Conservation (phyloP, 1,140 invertebrate species). For the Apolygus lucorum region DNA sequence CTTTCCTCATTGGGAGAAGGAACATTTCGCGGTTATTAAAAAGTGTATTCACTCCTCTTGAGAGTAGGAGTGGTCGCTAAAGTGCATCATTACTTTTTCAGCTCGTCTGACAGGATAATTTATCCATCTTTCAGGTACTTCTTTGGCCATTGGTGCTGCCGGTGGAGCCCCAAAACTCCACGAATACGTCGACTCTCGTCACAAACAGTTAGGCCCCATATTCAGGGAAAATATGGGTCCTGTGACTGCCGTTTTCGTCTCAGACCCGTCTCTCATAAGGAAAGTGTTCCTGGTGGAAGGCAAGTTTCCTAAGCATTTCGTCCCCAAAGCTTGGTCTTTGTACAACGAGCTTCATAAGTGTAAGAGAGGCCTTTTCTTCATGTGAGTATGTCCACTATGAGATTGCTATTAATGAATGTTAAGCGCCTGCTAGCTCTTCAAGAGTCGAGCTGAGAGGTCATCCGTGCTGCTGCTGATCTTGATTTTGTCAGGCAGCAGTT, state of each 20-base stretch:
- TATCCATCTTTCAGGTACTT: no score
- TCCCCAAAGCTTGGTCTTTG: slow-evolving; percentile 71
- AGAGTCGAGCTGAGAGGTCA: no score
- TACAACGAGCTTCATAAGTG: slow-evolving; percentile 64
- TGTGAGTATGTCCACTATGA: slow-evolving; percentile 53
- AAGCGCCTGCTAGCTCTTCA: no score
- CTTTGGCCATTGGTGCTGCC: slow-evolving; percentile 43
- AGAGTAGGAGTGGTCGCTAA: no score
- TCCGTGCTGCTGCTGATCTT: no score
- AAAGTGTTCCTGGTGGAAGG: slow-evolving; percentile 66
- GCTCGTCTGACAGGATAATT: no score
- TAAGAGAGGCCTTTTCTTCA: slow-evolving; percentile 74
- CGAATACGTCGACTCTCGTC: slow-evolving; percentile 61
- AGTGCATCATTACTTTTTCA: no score
- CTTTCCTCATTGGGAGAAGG: no score
- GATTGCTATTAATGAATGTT: background rate
- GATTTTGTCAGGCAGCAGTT: no score
- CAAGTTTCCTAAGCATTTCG: slow-evolving; percentile 62
- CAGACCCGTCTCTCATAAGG: slow-evolving; percentile 57
- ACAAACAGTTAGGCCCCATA: slow-evolving; percentile 62
- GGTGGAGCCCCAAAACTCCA: slow-evolving; percentile 45
- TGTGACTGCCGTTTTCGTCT: slow-evolving; percentile 59
- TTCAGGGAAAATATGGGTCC: slow-evolving; percentile 62
- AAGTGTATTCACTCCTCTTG: no score
- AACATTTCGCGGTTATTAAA: no score